These are phyloP conservation scores for Seira ritae DNA, from an alignment of 2,888 invertebrate genomes.

Conservation along the genomic window DNA sequence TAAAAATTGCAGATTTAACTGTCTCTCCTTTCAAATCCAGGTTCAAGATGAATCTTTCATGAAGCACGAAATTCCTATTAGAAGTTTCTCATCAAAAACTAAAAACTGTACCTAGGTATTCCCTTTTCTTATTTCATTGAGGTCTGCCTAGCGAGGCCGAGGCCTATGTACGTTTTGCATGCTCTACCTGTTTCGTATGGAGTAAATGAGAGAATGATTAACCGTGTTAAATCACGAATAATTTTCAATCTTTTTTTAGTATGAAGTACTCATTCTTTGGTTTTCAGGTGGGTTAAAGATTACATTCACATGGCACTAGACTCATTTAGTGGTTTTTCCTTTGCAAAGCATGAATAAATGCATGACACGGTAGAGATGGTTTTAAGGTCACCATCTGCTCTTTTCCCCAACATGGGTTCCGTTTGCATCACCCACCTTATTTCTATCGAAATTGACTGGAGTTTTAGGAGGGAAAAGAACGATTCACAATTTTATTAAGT, in stretches of 20 bases:
- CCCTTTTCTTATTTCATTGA: constrained; percentile 3
- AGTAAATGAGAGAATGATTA: constrained; percentile 17
- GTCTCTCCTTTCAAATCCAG: constrained; percentile 21
- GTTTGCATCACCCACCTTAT: background rate
- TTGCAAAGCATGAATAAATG: constrained; percentile 42
- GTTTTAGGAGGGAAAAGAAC: background rate
- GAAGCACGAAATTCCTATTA: constrained; percentile 22
- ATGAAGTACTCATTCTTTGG: background rate
- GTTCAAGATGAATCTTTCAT: constrained; percentile 21
- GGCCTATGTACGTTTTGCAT: background rate
- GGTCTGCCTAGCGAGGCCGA: background rate
- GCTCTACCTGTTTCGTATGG: background rate
- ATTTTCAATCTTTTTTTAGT: constrained; percentile 13
- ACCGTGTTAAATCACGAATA: constrained; percentile 21
- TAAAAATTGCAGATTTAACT: constrained; percentile 24
- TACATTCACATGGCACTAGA: background rate
- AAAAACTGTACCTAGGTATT: no score
- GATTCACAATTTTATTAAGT: background rate
- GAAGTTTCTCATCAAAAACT: background rate
- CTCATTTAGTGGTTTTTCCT: constrained; percentile 9
- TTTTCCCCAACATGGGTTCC: constrained; percentile 14
- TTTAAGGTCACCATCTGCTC: constrained; percentile 49
- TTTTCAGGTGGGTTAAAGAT: background rate
- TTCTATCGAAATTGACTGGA: background rate
- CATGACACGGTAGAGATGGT: constrained; percentile 32